phyloP scores from a whole-genome alignment of 2,113 vertebrate species.

The Sisor rabdophorus region DNA sequence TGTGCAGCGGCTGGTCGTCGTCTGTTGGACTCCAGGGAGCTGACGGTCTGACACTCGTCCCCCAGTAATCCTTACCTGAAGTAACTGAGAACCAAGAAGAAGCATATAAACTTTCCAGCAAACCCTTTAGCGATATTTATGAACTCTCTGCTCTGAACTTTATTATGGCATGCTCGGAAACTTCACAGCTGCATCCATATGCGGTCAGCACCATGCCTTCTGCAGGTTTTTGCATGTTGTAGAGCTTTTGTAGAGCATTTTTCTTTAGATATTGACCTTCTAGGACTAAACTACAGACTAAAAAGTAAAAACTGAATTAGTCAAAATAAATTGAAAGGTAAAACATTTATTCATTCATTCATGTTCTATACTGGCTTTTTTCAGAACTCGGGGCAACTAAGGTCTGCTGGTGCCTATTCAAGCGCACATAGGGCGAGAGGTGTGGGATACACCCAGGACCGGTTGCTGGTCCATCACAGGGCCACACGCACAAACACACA shows the following conservation, averaged over 20 bases:
- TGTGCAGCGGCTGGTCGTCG: conserved; percentile 52
- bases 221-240: conserved; percentile 6
- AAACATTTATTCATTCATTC: no score
- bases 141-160: not conserved
- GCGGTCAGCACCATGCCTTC: not conserved
- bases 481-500: no score
- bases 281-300: no score
- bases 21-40: conserved; percentile 44
- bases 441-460: no score
- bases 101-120: not conserved
- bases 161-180: not conserved
- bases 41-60: conserved; percentile 20
- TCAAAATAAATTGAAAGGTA: no score
- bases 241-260: conserved; percentile 15
- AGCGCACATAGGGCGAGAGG: no score
- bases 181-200: not conserved
- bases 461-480: no score
- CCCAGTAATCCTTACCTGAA: conserved; percentile 19
- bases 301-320: no score
- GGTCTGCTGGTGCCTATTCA: no score
- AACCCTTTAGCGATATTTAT: conserved; percentile 6
- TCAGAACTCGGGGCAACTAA: no score
- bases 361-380: no score
- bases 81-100: not conserved
- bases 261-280: not conserved